Conservation (phyloP, 2,888 invertebrate species). For the Empis stercorea region DNA sequence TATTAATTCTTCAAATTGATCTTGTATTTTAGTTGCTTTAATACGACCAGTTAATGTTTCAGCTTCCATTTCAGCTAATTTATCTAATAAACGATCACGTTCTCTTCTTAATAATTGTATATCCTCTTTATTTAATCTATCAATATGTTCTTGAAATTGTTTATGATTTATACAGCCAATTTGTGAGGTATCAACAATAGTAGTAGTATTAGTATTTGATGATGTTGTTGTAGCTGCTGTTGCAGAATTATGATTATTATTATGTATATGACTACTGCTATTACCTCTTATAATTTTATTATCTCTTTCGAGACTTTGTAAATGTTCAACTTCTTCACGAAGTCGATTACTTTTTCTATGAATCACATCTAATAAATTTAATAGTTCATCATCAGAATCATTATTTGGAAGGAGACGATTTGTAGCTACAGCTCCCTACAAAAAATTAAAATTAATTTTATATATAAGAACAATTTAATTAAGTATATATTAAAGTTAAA, state of each 20-base stretch:
- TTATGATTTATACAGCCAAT: conserved; percentile 25
- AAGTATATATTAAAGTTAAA: too few species aligned
- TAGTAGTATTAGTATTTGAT: conserved; percentile 11
- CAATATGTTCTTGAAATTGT: conserved; percentile 29
- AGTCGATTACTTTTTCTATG: conserved; percentile 61
- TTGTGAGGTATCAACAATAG: conserved; percentile 10
- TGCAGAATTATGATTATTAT: conserved; percentile 7
- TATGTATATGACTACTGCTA: conserved; percentile 9
- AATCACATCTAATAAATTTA: conserved; percentile 76
- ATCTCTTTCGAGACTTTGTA: conserved; percentile 39
- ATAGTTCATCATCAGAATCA: conserved; percentile 66
- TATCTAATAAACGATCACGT: conserved; percentile 60
- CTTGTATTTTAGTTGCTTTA: conserved; percentile 50
- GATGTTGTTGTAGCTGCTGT: conserved; percentile 8
- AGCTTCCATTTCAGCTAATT: conserved; percentile 64
- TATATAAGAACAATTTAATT: not conserved
- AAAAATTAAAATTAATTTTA: not conserved
- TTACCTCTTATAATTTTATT: conserved; percentile 15
- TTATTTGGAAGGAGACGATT: conserved; percentile 28
- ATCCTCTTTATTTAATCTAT: conserved; percentile 39
- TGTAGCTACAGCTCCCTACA: conserved; percentile 26
- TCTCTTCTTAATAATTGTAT: conserved; percentile 53
- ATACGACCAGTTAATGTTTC: conserved; percentile 55
- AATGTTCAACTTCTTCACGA: conserved; percentile 54
- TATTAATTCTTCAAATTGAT: conserved; percentile 47